Evolutionary conservation across 1,140 invertebrate species (phyloP).

Genomic region (Apocrypta bakeri): DNA sequence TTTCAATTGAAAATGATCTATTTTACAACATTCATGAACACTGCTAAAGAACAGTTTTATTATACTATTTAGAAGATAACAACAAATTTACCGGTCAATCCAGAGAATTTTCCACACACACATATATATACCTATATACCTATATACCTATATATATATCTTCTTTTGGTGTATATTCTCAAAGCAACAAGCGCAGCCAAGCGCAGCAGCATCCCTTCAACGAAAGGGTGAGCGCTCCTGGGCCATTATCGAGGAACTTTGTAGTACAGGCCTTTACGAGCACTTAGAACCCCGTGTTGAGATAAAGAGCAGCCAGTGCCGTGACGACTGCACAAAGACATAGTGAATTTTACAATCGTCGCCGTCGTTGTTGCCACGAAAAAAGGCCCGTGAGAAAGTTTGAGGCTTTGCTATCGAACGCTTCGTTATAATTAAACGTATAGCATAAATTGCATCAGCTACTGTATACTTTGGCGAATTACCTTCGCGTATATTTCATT

Average conservation of each 20-base stretch:
- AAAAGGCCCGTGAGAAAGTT: not conserved
- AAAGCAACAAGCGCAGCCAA: not conserved
- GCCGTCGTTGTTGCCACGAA: not conserved
- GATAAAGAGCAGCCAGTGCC: slow-evolving; percentile 34
- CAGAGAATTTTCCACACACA: too few relatives aligned
- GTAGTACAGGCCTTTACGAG: slow-evolving; percentile 41
- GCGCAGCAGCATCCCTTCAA: not conserved
- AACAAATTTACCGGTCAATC: too few relatives aligned
- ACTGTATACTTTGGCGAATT: not conserved
- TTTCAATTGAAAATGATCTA: too few relatives aligned
- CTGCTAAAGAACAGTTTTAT: too few relatives aligned
- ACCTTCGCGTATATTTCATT: not conserved
- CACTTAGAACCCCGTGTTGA: slow-evolving; percentile 45
- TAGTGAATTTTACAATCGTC: not conserved
- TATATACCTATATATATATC: too few relatives aligned
- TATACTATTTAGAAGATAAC: too few relatives aligned
- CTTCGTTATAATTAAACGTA: slow-evolving; percentile 21
- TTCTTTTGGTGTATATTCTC: too few relatives aligned
- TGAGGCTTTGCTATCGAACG: not conserved
- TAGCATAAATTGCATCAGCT: not conserved
- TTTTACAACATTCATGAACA: too few relatives aligned
- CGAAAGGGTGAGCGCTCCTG: slow-evolving; percentile 6
- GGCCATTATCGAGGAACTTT: slow-evolving; percentile 46
- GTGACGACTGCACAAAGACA: not conserved
- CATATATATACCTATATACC: too few relatives aligned